Conservation (phyloP, 2,888 invertebrate species). For the Drosophila prolongata region DNA sequence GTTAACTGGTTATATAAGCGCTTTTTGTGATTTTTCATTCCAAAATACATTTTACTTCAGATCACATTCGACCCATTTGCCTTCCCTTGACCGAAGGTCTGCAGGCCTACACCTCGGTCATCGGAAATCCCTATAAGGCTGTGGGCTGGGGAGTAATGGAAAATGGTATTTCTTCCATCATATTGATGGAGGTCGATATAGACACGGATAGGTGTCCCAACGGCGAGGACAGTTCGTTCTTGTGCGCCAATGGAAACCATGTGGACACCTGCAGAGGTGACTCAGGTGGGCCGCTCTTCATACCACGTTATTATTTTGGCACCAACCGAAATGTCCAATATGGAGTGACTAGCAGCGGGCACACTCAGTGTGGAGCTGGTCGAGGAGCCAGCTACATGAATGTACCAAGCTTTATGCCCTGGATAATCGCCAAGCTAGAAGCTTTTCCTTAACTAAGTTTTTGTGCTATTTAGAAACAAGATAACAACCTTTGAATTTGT, state of each 20-base stretch:
- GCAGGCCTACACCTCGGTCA: background rate
- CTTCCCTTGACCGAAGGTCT: conserved; percentile 9
- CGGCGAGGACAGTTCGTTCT: background rate
- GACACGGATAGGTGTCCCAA: conserved; percentile 1
- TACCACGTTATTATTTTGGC: background rate
- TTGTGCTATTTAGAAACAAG: too few relatives aligned
- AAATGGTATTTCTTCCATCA: background rate
- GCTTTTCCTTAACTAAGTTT: too few relatives aligned
- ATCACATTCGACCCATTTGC: conserved; percentile 18
- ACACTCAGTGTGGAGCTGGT: background rate
- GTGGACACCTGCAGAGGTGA: conserved; percentile 13
- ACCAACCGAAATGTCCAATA: conserved; percentile 2
- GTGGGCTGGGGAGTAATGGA: conserved; percentile 18
- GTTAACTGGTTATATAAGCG: too few relatives aligned
- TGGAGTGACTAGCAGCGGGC: conserved; percentile 5
- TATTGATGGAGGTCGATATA: conserved; percentile 4
- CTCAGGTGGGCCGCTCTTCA: conserved; percentile 12
- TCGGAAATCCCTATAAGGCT: conserved; percentile 1
- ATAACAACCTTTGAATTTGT: too few relatives aligned
- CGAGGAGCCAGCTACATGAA: conserved; percentile 6
- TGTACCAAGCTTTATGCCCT: background rate
- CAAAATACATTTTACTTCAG: background rate
- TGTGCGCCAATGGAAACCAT: conserved; percentile 8
- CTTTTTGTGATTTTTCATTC: too few relatives aligned
- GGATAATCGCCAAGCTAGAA: conserved; percentile 38